Conservation (phyloP, 2,797 vertebrate genomes). For the Thaleichthys pacificus region DNA sequence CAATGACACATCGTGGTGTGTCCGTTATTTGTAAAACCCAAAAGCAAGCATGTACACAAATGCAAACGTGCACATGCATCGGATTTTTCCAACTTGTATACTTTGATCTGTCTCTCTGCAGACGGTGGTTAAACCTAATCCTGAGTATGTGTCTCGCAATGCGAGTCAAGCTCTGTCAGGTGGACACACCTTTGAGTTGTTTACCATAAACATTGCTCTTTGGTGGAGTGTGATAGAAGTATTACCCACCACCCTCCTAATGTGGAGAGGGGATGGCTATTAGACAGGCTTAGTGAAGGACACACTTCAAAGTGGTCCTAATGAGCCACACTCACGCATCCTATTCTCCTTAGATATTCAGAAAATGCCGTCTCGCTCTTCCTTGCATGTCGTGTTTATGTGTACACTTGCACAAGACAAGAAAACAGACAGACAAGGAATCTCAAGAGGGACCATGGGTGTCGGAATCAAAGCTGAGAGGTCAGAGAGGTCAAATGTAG, state of each 20-base stretch:
- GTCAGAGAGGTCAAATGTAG: constrained; percentile 24
- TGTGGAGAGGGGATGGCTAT: constrained; percentile 3
- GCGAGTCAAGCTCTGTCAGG: not conserved
- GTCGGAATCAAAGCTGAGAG: constrained; percentile 6
- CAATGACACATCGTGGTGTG: too few species aligned
- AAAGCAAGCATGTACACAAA: too few species aligned
- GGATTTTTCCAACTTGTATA: not conserved
- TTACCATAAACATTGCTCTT: constrained; percentile 16
- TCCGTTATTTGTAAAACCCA: too few species aligned
- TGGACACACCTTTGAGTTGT: constrained; percentile 1
- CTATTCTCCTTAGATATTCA: constrained; percentile 1
- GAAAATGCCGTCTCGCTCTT: constrained; percentile 16
- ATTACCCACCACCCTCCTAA: constrained; percentile 1
- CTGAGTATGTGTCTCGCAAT: not conserved
- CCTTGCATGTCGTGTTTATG: not conserved
- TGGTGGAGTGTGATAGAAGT: constrained; percentile 7
- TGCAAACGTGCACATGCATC: not conserved
- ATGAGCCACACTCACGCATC: constrained; percentile 12
- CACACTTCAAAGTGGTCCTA: constrained; percentile 14
- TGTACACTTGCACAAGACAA: not conserved
- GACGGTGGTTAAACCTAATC: not conserved
- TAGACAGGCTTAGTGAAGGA: constrained; percentile 13
- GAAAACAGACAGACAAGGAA: not conserved
- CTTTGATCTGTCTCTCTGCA: not conserved
- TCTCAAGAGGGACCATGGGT: not conserved